Evolutionary conservation across 64 coral and sea anemone species (phyloP).

Genomic region (Montipora cactus): DNA sequence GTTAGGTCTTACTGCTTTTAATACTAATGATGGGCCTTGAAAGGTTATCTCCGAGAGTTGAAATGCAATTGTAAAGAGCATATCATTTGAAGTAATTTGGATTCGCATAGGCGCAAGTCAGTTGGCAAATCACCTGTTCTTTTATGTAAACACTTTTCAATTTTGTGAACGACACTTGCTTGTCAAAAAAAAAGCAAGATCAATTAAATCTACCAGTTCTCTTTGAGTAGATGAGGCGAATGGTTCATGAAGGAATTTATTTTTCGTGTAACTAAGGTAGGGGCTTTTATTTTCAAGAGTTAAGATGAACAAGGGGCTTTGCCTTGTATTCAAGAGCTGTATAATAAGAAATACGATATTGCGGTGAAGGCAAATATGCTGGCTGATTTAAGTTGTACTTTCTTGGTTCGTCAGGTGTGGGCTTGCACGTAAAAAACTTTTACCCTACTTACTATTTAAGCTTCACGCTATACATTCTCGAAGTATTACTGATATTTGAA

Average conservation of each 20-base stretch:
- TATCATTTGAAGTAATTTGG: conserved; percentile 8
- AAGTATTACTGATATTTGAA: not conserved
- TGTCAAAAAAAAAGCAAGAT: not conserved
- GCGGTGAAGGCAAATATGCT: not conserved
- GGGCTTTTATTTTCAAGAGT: not conserved
- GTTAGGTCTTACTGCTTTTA: not conserved
- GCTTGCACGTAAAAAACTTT: not conserved
- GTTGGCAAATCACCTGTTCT: not conserved
- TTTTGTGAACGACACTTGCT: conserved; percentile 15
- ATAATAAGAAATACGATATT: not conserved
- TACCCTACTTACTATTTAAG: not conserved
- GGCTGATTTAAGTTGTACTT: not conserved
- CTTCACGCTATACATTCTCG: not conserved
- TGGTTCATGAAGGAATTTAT: conserved; percentile 4
- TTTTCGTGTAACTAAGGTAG: not conserved
- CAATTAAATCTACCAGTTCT: conserved; percentile 34
- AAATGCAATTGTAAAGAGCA: conserved; percentile 2
- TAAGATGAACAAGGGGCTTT: not conserved
- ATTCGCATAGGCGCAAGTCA: not conserved
- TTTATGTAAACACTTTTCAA: not conserved
- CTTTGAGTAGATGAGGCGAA: not conserved
- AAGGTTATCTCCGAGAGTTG: not conserved
- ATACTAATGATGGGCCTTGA: not conserved
- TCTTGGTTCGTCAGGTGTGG: not conserved
- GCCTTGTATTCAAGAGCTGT: no score